Evolutionary conservation across 2,113 vertebrate species (phyloP), one percentile per base, ranked within the genome.

Genomic region (Amblyopsis rosae): DNA sequence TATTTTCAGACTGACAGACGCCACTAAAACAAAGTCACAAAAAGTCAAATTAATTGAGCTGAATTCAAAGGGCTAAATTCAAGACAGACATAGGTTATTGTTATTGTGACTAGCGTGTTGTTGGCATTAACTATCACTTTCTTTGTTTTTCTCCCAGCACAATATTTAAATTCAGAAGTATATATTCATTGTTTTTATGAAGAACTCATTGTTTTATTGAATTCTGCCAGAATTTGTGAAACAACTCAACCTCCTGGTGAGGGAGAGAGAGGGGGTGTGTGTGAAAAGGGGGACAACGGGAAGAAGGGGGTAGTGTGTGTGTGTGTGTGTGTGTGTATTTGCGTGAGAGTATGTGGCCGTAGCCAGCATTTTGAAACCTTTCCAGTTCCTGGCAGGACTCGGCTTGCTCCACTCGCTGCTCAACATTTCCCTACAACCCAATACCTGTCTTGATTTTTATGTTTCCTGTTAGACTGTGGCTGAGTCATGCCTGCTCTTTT

Each of bases 161-260:
- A 63, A 53, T n/a, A 41, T 64, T 12, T 9, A 32, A 32, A 6
- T 75, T 77, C 72, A 62, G 60, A 59, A 70, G 60, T 67, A 57
- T 68, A 33, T 65, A 61, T 62, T 72, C 19, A 59, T 57, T 66
- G 62, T 82, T 81, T 79, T 59, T 64, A 11, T 82, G 74, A 45
- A 80, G 54, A 75, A 67, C 77, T 76, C 75, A 87, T 85, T 87
- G 82, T 89, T 82, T 62, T 79, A 67, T 75, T 77, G 68, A 81
- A 86, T 88, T 86, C 67, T 85, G 73, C 69, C 67, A 80, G 76
- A 81, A 90, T 73, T 78, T 60, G 41, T 15, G 75, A 83, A 76
- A 69, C 72, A 63, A 67, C 35, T 1, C 77, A 89, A 84, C 88
- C 88, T 88, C 87, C 88, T 74, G 82, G 75, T 77, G 86, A 71